Evolutionary conservation across 1,140 invertebrate species (phyloP).

Genomic region (Augochlora pura): DNA sequence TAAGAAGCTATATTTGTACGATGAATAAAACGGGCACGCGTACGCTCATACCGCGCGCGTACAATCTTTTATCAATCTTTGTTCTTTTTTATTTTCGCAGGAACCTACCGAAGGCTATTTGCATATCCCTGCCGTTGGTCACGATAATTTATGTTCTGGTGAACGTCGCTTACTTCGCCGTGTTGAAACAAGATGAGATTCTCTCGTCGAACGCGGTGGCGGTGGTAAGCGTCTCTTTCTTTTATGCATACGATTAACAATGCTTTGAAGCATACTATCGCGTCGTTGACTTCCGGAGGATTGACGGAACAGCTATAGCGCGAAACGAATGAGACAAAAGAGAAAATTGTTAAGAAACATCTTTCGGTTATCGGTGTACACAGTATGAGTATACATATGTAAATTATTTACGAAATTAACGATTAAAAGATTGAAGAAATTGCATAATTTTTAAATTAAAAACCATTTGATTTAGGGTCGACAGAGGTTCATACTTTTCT

Average conservation of each 20-base stretch:
- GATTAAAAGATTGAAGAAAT: no score
- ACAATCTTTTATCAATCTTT: not conserved
- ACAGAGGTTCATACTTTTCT: no score
- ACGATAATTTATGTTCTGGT: slow-evolving; percentile 95
- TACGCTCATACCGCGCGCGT: not conserved
- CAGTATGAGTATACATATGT: no score
- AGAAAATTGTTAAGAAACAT: no score
- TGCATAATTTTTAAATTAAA: no score
- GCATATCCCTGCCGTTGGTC: slow-evolving; percentile 94
- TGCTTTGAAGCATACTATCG: no score
- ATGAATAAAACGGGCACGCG: not conserved
- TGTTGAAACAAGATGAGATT: slow-evolving; percentile 91
- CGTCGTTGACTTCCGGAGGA: no score
- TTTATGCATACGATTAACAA: slow-evolving; percentile 78
- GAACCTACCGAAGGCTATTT: slow-evolving; percentile 96
- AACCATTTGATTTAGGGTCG: no score
- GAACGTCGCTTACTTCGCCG: slow-evolving; percentile 96
- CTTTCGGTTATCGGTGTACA: no score
- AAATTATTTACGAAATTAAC: no score
- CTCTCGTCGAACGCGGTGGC: slow-evolving; percentile 94
- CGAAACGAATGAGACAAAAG: no score
- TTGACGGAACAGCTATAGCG: no score
- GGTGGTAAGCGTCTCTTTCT: slow-evolving; percentile 90
- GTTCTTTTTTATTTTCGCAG: slow-evolving; percentile 78
- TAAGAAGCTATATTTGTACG: slow-evolving; percentile 23